Conservation (phyloP, 2,888 invertebrate genomes). For the Polyommatus iphigenia region DNA sequence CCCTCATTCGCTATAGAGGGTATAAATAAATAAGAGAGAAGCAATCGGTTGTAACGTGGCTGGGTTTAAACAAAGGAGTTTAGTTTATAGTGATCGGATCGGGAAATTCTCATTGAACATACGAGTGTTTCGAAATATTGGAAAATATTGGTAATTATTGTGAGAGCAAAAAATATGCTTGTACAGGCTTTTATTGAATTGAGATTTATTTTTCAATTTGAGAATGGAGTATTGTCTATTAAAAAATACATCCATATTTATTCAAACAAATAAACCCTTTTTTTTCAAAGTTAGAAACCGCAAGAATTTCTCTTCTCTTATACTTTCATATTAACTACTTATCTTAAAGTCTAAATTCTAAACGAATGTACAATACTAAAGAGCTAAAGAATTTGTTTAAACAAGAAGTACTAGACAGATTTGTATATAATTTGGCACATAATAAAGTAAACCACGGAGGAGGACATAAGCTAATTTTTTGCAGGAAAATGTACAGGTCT, state of each 20-base stretch:
- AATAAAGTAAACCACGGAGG: too few relatives aligned
- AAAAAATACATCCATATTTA: too few relatives aligned
- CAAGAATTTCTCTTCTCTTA: not conserved
- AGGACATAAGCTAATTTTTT: too few relatives aligned
- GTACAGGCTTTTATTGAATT: not conserved
- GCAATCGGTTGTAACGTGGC: not conserved
- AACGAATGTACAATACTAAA: too few relatives aligned
- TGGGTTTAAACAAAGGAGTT: slow-evolving; percentile 1
- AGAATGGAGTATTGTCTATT: not conserved
- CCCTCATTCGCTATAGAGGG: too few relatives aligned
- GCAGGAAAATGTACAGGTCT: too few relatives aligned
- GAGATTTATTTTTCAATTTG: not conserved
- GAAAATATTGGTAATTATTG: not conserved
- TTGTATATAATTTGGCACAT: too few relatives aligned
- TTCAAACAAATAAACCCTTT: too few relatives aligned
- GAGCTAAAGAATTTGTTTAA: too few relatives aligned
- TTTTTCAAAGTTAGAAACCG: too few relatives aligned
- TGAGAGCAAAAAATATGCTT: not conserved
- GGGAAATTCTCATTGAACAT: not conserved
- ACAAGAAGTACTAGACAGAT: too few relatives aligned
- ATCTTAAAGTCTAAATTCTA: too few relatives aligned
- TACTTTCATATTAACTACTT: not conserved
- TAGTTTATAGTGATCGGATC: not conserved
- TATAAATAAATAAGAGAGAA: not conserved
- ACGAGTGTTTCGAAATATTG: not conserved